Base-by-base conservation (phyloP, 2,797 vertebrate genomes). In the Sebastes vulpes region DNA sequence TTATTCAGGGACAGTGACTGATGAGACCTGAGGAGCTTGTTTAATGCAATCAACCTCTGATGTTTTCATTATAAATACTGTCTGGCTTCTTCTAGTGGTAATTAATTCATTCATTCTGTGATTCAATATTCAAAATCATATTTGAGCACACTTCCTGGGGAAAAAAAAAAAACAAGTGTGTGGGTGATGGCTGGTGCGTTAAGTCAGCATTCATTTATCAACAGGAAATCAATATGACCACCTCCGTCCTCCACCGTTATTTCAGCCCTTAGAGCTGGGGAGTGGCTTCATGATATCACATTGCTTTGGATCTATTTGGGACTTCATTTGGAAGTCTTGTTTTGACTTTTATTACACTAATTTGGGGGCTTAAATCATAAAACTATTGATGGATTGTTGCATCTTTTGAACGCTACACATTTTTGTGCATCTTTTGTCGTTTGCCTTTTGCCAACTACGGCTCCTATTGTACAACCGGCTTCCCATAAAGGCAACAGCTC, bases 161-260 rank as follows among this genome's bases (percentile, higher is more conserved):
- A 1, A 35, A 28, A 67, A 61, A 31, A 70, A 2, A 63, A 52
- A 75, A 42, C 4, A 38, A 65, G n/a, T 18, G 23, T 3, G 21
- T 50, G 52, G 18, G 26, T 46, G 25, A 58, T 23, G 14, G 3
- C 31, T 23, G n/a, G 4, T 52, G 25, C 60, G 69, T 50, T 16
- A 38, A 77, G 23, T 65, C 68, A 56, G 42, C 32, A 42, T 52
- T 65, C 12, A 61, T 81, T 77, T 28, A 71, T 70, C 46, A 78
- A 10, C 42, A 65, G 42, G 18, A 18, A 60, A 84, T 84, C 79
- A 68, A 80, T 74, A 52, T 16, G 20, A 75, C 50, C 52, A n/a
- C 4, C 32, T 35, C 28, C 10, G 11, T 14, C 18, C 54, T 16
- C 6, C 3, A 46, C 20, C 70, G 60, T 87, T 58, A 70, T 59